These are phyloP conservation scores for Menidia menidia DNA, from an alignment of 2,797 vertebrate species.

Conservation along the genomic window DNA sequence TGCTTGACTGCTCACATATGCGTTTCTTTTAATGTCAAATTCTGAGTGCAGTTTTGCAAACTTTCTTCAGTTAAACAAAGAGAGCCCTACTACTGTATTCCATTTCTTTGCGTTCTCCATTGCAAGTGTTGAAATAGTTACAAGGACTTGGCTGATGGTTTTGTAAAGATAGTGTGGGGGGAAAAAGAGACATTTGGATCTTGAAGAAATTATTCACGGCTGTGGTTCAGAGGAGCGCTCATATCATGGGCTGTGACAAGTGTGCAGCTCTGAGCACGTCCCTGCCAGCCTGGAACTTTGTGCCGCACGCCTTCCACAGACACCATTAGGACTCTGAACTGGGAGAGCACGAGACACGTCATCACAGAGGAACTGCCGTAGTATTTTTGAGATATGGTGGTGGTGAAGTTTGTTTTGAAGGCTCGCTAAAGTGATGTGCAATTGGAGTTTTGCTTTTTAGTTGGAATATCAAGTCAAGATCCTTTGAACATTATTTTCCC, in stretches of 20 bases:
- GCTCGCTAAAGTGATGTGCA: constrained; percentile 65
- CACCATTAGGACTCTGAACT: constrained; percentile 75
- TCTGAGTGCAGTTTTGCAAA: constrained; percentile 75
- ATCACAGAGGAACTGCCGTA: constrained; percentile 60
- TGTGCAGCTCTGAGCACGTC: constrained; percentile 69
- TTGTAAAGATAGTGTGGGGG: constrained; percentile 60
- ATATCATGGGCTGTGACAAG: constrained; percentile 79
- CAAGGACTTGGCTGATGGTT: constrained; percentile 69
- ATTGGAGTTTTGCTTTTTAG: constrained; percentile 62
- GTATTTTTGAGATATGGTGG: constrained; percentile 61
- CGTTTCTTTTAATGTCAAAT: constrained; percentile 71
- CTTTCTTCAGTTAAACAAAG: constrained; percentile 80
- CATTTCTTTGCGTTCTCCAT: constrained; percentile 71
- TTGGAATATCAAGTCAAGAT: constrained; percentile 54
- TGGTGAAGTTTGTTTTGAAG: constrained; percentile 76
- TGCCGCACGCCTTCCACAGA: constrained; percentile 61
- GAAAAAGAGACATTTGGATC: constrained; percentile 67
- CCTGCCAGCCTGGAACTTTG: constrained; percentile 67
- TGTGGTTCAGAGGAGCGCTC: constrained; percentile 75
- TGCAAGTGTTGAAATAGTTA: constrained; percentile 80
- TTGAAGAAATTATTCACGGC: constrained; percentile 79
- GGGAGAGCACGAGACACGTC: constrained; percentile 63
- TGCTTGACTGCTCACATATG: constrained; percentile 59
- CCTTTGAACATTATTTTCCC: constrained; percentile 35
- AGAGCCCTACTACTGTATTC: constrained; percentile 66